Evolutionary conservation across 1,140 invertebrate species (phyloP), one percentile per base, ranked within the genome.

Genomic region (Panulirus ornatus): DNA sequence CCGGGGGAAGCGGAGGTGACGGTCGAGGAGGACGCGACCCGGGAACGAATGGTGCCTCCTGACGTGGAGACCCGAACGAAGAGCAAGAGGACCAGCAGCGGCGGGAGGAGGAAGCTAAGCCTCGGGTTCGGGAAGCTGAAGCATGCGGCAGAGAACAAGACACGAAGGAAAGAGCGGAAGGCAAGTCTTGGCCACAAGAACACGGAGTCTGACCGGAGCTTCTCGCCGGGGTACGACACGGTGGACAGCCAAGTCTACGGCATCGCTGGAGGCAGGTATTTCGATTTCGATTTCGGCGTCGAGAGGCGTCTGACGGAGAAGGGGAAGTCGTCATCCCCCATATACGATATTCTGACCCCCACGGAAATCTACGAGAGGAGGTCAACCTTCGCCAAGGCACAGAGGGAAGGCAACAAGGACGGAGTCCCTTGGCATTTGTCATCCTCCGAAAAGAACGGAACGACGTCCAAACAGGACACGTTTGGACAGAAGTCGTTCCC

Each of bases 301-400:
- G 11, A n/a, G 27, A 40, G 22, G 30, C 16, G 27, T 1, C 2
- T 3, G 3, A 36, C 73, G 22, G 44, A 66, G 1, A 66, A 66
- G n/a, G 54, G 3, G 5, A 58, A 58, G n/a, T 22, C n/a, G 19
- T 19, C 82, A 9, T 84, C 66, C 9, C 83, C 83, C 16, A 47
- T 36, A 22, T 84, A 84, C 42, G 66, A 84, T 30, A 51, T 84
- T 27, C 16, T 84, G 40, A 84, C 83, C 40, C 83, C 83, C 6
- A 71, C 83, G 14, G 83, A 84, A 36, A 70, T 84, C 19, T 84
- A 51, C 3, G 40, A 40, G 27, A 70, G 54, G 22, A 70, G 83
- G 27, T 34, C 40, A n/a, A 30, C 83, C 42, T n/a, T 14, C 2
- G 30, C 40, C 11, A 42, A 78, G 3, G 14, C 40, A 3, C 16